Conservation (phyloP, 64 coral and sea anemone species). For the Pocillopora verrucosa region DNA sequence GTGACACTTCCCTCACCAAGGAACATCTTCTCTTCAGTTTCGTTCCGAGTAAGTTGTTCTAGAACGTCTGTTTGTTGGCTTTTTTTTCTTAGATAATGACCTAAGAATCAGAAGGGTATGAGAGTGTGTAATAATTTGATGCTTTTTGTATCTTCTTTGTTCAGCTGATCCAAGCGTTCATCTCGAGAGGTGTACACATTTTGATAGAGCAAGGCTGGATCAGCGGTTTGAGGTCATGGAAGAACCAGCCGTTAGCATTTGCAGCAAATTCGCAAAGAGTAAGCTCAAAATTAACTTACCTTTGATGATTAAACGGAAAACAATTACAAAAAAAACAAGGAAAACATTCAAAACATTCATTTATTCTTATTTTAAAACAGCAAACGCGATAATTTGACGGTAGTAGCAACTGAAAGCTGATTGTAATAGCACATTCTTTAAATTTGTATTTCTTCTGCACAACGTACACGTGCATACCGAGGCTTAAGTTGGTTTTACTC, state of each 20-base stretch:
- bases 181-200: conserved; percentile 72
- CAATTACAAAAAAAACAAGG: no score
- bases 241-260: conserved; percentile 78
- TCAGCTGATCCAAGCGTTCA: conserved; percentile 71
- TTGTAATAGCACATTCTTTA: no score
- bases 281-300: conserved; percentile 17
- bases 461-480: no score
- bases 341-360: neutral
- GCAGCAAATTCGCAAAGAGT: conserved; percentile 87
- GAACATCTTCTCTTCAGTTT: conserved; percentile 60
- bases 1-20: conserved; percentile 23
- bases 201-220: conserved; percentile 78
- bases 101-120: no score
- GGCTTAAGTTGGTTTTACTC: no score
- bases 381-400: no score
- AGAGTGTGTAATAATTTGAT: no score
- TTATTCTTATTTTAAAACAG: no score
- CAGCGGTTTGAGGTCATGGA: conserved; percentile 90
- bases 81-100: neutral
- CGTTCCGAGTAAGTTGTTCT: conserved; percentile 55
- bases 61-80: neutral
- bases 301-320: neutral
- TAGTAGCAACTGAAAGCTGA: no score
- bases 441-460: no score
- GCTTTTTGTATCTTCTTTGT: no score